Base-by-base conservation (phyloP, 2,797 vertebrate species). In the Diplodus puntazzo region DNA sequence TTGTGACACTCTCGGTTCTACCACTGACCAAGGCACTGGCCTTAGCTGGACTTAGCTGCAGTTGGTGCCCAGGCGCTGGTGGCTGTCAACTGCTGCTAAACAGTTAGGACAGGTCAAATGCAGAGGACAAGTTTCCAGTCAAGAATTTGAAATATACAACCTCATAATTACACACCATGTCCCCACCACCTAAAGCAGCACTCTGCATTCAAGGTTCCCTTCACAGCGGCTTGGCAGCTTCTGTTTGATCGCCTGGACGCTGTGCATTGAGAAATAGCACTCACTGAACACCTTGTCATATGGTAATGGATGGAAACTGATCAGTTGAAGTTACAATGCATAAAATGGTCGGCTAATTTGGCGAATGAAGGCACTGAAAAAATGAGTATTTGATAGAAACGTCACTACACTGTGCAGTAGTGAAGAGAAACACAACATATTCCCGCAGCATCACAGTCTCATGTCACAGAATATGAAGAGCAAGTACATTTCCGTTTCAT, bases 331-430 rank as follows among this genome's bases (percentile, higher is more conserved):
- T 83, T 76, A 77, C 65, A 66, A 88, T 83, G 82, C 83, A 75
- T 76, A 61, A 46, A 71, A 83, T 75, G 85, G 83, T 85, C 34
- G 23, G 76, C 62, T 64, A 71, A 54, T 83, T 73, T 62, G 87
- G 83, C 68, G 90, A 87, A 92, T 86, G 85, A 93, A 93, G 92
- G 93, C 92, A 93, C 92, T 91, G 88, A 86, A 88, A 89, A 75
- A 79, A 85, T 23, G 59, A 82, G 70, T 58, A 17, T 65, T 61
- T 66, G 57, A 83, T 76, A 70, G 78, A 86, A 81, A 83, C 1
- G 5, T 66, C 68, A n/a, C 53, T 55, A 81, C 68, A 61, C 60
- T 57, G 18, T 27, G 4, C n/a, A 48, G 60, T 11, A 59, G 86
- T 73, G 86, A 13, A 58, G 57, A 82, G 70, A 64, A 27, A 74